phyloP scores from a whole-genome alignment of 2,888 invertebrate species.

The Eumacrocentrus americanus region DNA sequence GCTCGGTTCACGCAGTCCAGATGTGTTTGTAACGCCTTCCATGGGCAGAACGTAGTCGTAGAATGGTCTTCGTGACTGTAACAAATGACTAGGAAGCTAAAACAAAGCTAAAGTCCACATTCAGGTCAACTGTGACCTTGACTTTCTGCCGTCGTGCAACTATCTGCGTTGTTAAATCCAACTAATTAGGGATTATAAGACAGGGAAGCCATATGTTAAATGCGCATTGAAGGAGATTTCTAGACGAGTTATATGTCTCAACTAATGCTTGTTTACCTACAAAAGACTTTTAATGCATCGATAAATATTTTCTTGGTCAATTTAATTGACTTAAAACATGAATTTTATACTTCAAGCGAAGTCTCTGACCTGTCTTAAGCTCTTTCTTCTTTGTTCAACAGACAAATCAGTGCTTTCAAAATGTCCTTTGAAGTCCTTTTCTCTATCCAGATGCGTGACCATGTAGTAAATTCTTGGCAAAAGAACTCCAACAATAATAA shows the following conservation, averaged over 20 bases:
- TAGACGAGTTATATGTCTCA: not conserved
- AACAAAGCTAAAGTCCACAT: not conserved
- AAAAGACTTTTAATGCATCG: not conserved
- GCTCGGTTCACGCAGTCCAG: conserved; percentile 32
- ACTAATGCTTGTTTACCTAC: no score
- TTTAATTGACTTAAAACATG: not conserved
- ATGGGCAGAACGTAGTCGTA: conserved; percentile 53
- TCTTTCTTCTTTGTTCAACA: conserved; percentile 49
- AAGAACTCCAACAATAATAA: conserved; percentile 69
- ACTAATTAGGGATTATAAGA: conserved; percentile 20
- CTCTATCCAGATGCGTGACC: conserved; percentile 68
- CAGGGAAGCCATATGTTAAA: conserved; percentile 18
- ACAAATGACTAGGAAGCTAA: conserved; percentile 10
- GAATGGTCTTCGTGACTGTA: conserved; percentile 47
- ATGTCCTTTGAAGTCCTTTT: conserved; percentile 58
- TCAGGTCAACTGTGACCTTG: not conserved
- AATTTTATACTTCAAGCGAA: no score
- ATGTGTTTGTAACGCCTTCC: conserved; percentile 31
- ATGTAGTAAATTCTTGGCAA: conserved; percentile 75
- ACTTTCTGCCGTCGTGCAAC: conserved; percentile 8
- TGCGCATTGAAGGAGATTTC: conserved; percentile 17
- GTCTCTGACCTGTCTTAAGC: conserved; percentile 48
- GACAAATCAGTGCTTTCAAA: conserved; percentile 46
- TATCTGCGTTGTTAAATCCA: conserved; percentile 19
- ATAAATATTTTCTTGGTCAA: not conserved